Evolutionary conservation across 1,140 invertebrate genomes (phyloP).

Genomic region (Drosophila rufa): DNA sequence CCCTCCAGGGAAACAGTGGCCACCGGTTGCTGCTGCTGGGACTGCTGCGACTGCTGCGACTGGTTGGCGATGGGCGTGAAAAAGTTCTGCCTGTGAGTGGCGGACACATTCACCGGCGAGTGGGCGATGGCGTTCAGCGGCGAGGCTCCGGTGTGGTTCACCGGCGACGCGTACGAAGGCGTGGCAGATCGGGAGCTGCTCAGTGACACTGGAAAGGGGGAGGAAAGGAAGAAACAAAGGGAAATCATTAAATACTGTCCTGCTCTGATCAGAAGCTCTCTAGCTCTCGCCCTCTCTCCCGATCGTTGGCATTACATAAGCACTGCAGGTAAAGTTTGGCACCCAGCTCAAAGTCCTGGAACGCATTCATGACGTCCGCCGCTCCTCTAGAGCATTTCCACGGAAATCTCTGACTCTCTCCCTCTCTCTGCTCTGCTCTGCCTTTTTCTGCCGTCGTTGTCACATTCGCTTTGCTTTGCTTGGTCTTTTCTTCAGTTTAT

Average conservation of each 20-base stretch:
- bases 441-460: conserved; percentile 76
- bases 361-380: conserved; percentile 74
- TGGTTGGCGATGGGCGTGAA: conserved; percentile 92
- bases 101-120: conserved; percentile 88
- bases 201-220: conserved; percentile 90
- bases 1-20: conserved; percentile 56
- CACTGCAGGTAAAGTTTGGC: conserved; percentile 84
- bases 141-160: conserved; percentile 88
- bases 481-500: conserved; percentile 52
- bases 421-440: conserved; percentile 71
- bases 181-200: conserved; percentile 96
- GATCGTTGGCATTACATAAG: conserved; percentile 73
- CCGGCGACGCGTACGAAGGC: conserved; percentile 93
- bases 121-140: conserved; percentile 89
- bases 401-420: conserved; percentile 33
- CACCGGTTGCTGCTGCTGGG: conserved; percentile 43
- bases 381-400: conserved; percentile 44
- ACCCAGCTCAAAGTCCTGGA: conserved; percentile 80
- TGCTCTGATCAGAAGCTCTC: neutral
- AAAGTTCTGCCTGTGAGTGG: conserved; percentile 89
- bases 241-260: conserved; percentile 12
- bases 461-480: conserved; percentile 75
- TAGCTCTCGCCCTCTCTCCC: conserved; percentile 3
- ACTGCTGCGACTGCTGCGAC: conserved; percentile 86
- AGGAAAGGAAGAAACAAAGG: conserved; percentile 15